Base-by-base conservation (phyloP, 1,140 invertebrate genomes). In the Hylyphantes graminicola region DNA sequence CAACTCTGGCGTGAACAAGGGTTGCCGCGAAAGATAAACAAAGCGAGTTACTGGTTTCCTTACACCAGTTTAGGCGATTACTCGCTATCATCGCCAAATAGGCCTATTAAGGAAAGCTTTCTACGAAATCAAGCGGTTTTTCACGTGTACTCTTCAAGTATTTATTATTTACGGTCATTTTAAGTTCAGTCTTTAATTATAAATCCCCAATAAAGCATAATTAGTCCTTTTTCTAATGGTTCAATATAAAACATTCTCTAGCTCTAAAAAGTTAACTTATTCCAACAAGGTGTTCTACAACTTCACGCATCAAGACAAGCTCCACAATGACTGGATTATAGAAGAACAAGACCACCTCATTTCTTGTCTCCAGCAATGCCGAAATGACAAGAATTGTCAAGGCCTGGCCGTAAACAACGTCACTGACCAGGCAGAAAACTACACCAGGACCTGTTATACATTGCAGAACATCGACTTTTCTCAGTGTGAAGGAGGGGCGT, bases 341-440 rank as follows among this genome's bases (percentile, higher is more conserved):
- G 19, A 35, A 12, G 64, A 79, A 19, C 53, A 79, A 9, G 64
- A 54, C 1, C 57, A 64, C 15, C 19, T 79, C 63, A 55, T 79
- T 5, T 50, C 51, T 0, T 79, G 76, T 17, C 63, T 79, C n/a
- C 76, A 68, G 21, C 67, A 67, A n/a, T 79, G 76, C 9, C 19
- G 64, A 53, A 54, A 79, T 7, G 48, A 54, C 11, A 1, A 13
- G 2, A 51, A 79, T n/a, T 79, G 76, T 13, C 13, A 19, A 13
- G 76, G 64, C 10, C 12, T 79, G 12, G 76, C 76, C 59, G n/a
- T 79, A 4, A 13, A 17, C 6, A 48, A 6, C 7, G 21, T 79
- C 11, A 67, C 64, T 7, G 76, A 79, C 67, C 15, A 55, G 15
- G 21, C 63, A 7, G 63, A 79, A 35, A 79, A 79, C 13, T 79